phyloP scores from a whole-genome alignment of 37 sponge, comb jelly and placozoan species.

The Axinella damicornis region DNA sequence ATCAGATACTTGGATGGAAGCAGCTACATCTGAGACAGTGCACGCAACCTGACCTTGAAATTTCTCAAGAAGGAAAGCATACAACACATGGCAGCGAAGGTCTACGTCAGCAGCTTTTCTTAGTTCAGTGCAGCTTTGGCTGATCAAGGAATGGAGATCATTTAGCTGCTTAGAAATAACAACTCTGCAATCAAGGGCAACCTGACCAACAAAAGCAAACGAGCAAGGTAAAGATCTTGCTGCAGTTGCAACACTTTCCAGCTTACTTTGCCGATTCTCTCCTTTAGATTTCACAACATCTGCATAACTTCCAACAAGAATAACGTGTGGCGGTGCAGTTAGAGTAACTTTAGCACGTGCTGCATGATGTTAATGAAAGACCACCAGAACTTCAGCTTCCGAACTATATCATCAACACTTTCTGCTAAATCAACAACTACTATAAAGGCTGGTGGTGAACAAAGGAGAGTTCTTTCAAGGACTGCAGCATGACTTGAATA shows the following conservation, averaged over 20 bases:
- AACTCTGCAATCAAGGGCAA: slow-evolving; percentile 1
- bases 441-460: slow-evolving; percentile 25
- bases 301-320: slow-evolving; percentile 26
- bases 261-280: too few species aligned
- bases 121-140: background rate
- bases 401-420: slow-evolving; percentile 6
- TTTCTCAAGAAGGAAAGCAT: slow-evolving; percentile 7
- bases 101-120: background rate
- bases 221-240: background rate
- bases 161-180: background rate
- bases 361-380: background rate
- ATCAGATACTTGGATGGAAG: background rate
- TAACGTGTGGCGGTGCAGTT: slow-evolving; percentile 20
- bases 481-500: slow-evolving; percentile 38
- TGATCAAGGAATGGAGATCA: background rate
- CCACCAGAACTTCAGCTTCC: slow-evolving; percentile 22
- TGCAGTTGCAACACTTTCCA: background rate
- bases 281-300: background rate
- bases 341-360: too few species aligned
- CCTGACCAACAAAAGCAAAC: background rate
- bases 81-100: slow-evolving; percentile 25
- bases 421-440: slow-evolving; percentile 20
- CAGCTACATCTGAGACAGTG: background rate
- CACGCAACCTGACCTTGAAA: slow-evolving; percentile 1
- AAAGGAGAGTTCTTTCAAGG: background rate